Conservation (phyloP, 2,797 vertebrate genomes). For the Synaphobranchus kaupii region DNA sequence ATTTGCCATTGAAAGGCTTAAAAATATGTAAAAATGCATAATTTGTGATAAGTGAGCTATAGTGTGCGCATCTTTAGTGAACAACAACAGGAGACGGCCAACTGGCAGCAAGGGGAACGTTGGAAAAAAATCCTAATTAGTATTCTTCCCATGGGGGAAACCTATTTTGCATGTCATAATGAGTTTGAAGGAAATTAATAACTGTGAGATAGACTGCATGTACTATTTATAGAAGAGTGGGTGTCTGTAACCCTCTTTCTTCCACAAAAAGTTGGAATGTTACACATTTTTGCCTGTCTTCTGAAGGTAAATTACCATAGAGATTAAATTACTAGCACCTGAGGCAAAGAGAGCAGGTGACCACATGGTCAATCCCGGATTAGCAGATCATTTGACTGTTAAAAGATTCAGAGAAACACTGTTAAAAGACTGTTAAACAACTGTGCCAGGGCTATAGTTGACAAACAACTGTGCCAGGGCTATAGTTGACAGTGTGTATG, state of each 20-base stretch:
- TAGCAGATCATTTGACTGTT: neutral
- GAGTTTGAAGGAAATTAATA: conserved; percentile 77
- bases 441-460: no score
- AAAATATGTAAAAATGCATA: conserved; percentile 17
- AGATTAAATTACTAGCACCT: neutral
- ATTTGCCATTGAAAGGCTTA: neutral
- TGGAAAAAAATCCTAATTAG: conserved; percentile 58
- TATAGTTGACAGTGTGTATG: neutral
- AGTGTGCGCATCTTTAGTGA: conserved; percentile 13
- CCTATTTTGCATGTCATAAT: conserved; percentile 76
- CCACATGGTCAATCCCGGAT: neutral
- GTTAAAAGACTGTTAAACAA: neutral
- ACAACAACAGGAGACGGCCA: conserved; percentile 29
- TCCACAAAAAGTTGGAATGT: conserved; percentile 42
- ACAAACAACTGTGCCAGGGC: neutral
- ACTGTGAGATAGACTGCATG: conserved; percentile 74
- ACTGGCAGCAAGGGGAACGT: conserved; percentile 13
- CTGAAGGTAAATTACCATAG: conserved; percentile 19
- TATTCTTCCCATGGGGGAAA: conserved; percentile 66
- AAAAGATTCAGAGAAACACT: neutral
- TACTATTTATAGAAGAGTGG: conserved; percentile 72
- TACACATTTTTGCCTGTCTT: conserved; percentile 21
- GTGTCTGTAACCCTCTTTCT: conserved; percentile 59
- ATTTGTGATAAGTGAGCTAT: neutral
- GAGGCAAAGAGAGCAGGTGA: neutral